Evolutionary conservation across 2,797 vertebrate genomes (phyloP), one percentile per base, ranked within the genome.

Genomic region (Dermochelys coriacea): DNA sequence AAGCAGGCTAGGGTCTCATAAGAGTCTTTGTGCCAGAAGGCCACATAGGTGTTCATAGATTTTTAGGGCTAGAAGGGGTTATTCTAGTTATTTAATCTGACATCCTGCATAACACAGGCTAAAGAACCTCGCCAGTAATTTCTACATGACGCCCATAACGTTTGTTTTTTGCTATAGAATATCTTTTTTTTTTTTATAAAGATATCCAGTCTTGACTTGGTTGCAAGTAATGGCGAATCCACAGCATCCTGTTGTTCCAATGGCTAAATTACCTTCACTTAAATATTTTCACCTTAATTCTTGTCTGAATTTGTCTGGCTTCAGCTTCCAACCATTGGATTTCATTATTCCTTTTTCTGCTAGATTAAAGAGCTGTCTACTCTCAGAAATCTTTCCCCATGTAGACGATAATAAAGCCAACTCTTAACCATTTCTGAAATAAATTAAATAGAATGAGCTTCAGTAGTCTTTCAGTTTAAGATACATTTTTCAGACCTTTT

Each of bases 401-500:
- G 31, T 64, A n/a, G 34, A 59, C 27, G 6, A 59, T 59, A 57
- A 64, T 64, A n/a, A n/a, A 64, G 34, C 15, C 31, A 61, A 34
- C 31, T 64, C 61, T 64, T 34, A 64, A 61, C 29, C 29, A n/a
- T 18, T 64, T 64, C 34, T 64, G 61, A 34, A 64, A 64, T n/a
- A 64, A n/a, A 8, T 64, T 64, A 16, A n/a, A 18, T 64, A 64
- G 31, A 64, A 64, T n/a, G 31, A n/a, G 31, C 61, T 34, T n/a
- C 61, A 64, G 4, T 64, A 64, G 61, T 64, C 31, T 18, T 64
- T n/a, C 31, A 34, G 31, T 16, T 59, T 16, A 61, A 61, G 12
- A 61, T 14, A 61, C 89, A 80, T 91, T 95, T 95, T 94, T 86
- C 89, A 95, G 89, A 49, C 71, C 89, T 19, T 61, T 93, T 1